Percentiles rank a stretch among this genome's conserved stretches.
Evolutionary conservation across 2,113 vertebrate species (phyloP).

Genomic region (Triplophysa tibetana): DNA sequence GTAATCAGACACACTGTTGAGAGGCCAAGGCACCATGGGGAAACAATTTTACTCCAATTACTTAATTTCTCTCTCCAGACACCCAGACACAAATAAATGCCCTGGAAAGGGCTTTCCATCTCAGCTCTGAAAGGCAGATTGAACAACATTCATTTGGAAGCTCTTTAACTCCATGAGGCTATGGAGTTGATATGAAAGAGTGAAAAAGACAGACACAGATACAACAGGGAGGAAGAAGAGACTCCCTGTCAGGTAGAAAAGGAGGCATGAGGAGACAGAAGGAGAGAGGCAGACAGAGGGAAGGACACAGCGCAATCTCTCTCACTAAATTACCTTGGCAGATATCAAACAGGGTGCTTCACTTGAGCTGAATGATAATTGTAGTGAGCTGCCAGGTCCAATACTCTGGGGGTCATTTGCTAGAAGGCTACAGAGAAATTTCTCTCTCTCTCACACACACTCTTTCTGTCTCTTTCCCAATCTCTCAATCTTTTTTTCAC

Average conservation of each 20-base stretch:
- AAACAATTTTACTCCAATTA: conserved; percentile 39
- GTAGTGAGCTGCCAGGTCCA: conserved; percentile 58
- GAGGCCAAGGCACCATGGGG: conserved; percentile 32
- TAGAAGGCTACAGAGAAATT: conserved; percentile 50
- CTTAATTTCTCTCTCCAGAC: conserved; percentile 52
- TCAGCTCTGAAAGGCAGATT: conserved; percentile 45
- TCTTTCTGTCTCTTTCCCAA: conserved; percentile 29
- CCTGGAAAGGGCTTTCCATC: conserved; percentile 2
- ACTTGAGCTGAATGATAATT: conserved; percentile 69
- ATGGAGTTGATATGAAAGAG: conserved; percentile 34
- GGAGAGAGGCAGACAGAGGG: conserved; percentile 39
- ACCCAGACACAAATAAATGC: conserved; percentile 41
- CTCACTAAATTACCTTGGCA: conserved; percentile 69
- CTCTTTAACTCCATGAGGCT: conserved; percentile 43
- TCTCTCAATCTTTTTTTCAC: conserved; percentile 30
- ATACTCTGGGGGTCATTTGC: conserved; percentile 64
- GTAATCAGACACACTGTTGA: conserved; percentile 47
- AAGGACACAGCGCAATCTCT: conserved; percentile 65
- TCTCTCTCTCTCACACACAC: conserved; percentile 10
- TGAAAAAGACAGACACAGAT: conserved; percentile 31
- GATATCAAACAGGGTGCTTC: conserved; percentile 71
- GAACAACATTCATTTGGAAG: conserved; percentile 48
- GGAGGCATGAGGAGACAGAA: conserved; percentile 2
- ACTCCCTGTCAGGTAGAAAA: conserved; percentile 38
- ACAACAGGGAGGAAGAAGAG: conserved; percentile 3